phyloP scores from a whole-genome alignment of 2,888 invertebrate species.

The Bruchidius siliquastri region DNA sequence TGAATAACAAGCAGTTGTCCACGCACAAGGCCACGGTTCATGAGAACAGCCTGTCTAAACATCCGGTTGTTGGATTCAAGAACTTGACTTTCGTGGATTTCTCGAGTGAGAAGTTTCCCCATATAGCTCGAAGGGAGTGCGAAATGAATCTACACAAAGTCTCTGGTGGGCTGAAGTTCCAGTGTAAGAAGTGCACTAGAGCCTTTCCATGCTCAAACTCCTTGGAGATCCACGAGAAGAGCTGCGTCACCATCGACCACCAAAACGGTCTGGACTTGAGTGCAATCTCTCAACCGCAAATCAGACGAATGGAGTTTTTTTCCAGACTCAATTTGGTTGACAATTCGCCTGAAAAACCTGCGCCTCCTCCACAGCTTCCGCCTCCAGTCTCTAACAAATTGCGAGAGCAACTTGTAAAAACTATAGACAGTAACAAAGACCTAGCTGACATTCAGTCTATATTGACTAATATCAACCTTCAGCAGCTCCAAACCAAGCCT shows the following conservation, averaged over 20 bases:
- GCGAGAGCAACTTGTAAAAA: conserved; percentile 33
- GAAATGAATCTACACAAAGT: conserved; percentile 64
- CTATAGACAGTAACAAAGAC: conserved; percentile 61
- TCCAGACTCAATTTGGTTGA: conserved; percentile 74
- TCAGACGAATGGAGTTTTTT: conserved; percentile 73
- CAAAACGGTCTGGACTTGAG: conserved; percentile 39
- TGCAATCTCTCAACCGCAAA: conserved; percentile 52
- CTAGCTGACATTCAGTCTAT: conserved; percentile 84
- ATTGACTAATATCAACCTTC: conserved; percentile 69
- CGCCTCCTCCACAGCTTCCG: conserved; percentile 6
- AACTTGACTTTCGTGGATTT: conserved; percentile 77
- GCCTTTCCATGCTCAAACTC: conserved; percentile 69
- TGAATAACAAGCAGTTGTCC: conserved; percentile 66
- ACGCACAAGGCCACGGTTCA: conserved; percentile 66
- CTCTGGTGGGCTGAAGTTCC: conserved; percentile 55
- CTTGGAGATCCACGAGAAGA: conserved; percentile 62
- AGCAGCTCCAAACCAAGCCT: conserved; percentile 49
- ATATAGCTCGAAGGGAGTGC: conserved; percentile 69
- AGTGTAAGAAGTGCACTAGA: conserved; percentile 65
- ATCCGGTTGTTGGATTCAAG: conserved; percentile 61
- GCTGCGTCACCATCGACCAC: conserved; percentile 41
- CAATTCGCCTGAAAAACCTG: conserved; percentile 51
- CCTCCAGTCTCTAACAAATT: conserved; percentile 26
- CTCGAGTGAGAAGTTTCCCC: conserved; percentile 72
- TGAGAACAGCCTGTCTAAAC: conserved; percentile 37